Percentiles rank a stretch among this genome's conserved stretches.
Evolutionary conservation across 2,888 invertebrate genomes (phyloP).

Genomic region (Torymus tubicola): DNA sequence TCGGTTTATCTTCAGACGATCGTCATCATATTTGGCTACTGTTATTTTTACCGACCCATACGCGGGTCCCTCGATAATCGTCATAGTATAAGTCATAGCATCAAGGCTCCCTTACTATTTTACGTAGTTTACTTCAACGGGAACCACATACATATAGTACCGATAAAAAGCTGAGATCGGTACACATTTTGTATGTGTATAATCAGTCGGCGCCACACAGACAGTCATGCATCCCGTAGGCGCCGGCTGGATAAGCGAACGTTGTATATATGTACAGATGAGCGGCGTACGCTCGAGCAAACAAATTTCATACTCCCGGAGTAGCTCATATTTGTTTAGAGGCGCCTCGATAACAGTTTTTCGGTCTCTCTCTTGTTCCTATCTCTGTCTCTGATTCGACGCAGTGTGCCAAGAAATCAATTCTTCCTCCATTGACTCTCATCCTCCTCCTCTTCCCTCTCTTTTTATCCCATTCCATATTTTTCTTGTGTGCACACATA

Average conservation of each 20-base stretch:
- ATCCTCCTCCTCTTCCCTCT: background rate
- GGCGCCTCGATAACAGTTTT: constrained; percentile 56
- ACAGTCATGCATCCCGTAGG: constrained; percentile 7
- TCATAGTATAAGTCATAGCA: too few relatives aligned
- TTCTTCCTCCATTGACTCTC: constrained; percentile 32
- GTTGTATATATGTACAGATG: too few relatives aligned
- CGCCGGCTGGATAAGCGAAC: constrained; percentile 17
- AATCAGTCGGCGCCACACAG: too few relatives aligned
- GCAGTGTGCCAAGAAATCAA: constrained; percentile 55
- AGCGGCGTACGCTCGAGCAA: constrained; percentile 23
- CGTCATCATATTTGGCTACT: too few relatives aligned
- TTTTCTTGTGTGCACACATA: background rate
- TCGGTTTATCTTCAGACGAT: too few relatives aligned
- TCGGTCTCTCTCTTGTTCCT: constrained; percentile 1
- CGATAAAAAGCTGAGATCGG: too few relatives aligned
- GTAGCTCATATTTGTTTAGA: constrained; percentile 58
- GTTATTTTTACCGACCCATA: too few relatives aligned
- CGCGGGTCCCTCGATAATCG: too few relatives aligned
- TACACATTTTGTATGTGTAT: too few relatives aligned
- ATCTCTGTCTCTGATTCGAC: constrained; percentile 36
- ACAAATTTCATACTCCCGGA: constrained; percentile 50
- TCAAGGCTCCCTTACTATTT: too few relatives aligned
- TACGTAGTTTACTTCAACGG: too few relatives aligned
- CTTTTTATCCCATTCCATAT: background rate
- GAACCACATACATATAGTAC: too few relatives aligned